These are phyloP conservation scores for Lophius piscatorius DNA, from an alignment of 2,113 vertebrate species.

Conservation along the genomic window DNA sequence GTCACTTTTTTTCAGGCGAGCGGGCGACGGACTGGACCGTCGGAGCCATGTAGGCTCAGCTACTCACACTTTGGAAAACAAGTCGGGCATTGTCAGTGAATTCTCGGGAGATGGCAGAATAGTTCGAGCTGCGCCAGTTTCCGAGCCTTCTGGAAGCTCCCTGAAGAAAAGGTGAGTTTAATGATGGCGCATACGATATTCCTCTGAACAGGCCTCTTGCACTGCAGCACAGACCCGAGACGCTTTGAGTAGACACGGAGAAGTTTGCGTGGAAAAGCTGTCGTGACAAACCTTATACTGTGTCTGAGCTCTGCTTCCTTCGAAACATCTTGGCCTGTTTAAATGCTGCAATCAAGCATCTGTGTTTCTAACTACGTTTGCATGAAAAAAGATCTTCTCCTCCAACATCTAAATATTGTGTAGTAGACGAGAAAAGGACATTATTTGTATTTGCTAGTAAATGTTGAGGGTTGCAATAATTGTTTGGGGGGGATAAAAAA, in stretches of 20 bases:
- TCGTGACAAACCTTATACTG: constrained; percentile 27
- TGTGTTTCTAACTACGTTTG: not conserved
- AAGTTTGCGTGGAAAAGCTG: constrained; percentile 49
- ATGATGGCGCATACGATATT: not conserved
- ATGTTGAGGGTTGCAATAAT: not conserved
- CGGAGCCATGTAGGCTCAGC: constrained; percentile 58
- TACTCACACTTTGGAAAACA: constrained; percentile 67
- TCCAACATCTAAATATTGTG: too few relatives aligned
- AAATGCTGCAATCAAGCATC: not conserved
- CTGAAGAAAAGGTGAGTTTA: constrained; percentile 61
- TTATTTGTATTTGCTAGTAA: too few relatives aligned
- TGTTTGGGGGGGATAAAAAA: too few relatives aligned
- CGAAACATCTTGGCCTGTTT: constrained; percentile 15
- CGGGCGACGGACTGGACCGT: constrained; percentile 44
- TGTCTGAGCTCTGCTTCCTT: constrained; percentile 4
- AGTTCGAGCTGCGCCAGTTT: constrained; percentile 42
- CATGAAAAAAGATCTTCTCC: too few relatives aligned
- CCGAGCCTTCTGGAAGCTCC: constrained; percentile 43
- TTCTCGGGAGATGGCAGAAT: constrained; percentile 69
- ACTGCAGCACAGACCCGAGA: too few relatives aligned
- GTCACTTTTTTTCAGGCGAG: constrained; percentile 16
- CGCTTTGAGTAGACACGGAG: constrained; percentile 20
- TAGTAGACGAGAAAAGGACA: too few relatives aligned
- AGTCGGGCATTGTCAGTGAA: constrained; percentile 58
- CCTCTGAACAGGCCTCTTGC: not conserved